These are phyloP conservation scores for Labeo rohita DNA, from an alignment of 2,113 vertebrate genomes.

Conservation along the genomic window DNA sequence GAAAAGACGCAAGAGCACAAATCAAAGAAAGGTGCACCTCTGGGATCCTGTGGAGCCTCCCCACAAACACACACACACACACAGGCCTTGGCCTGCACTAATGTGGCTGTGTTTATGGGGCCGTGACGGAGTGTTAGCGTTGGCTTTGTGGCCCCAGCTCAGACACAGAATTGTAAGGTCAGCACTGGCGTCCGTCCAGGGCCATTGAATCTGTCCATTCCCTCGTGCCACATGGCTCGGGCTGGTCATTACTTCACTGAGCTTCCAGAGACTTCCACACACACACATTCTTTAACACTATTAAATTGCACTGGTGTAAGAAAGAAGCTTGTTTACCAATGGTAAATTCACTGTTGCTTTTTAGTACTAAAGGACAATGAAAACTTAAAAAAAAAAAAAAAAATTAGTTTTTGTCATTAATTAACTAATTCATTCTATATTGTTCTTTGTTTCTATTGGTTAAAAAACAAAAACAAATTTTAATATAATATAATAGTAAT, in stretches of 20 bases:
- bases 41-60: conserved; percentile 45
- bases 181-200: conserved; percentile 35
- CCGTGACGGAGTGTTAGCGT: conserved; percentile 15
- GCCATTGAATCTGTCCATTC: conserved; percentile 36
- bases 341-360: not conserved
- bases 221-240: not conserved
- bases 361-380: not conserved
- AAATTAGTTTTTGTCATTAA: not conserved
- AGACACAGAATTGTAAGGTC: conserved; percentile 39
- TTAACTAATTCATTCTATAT: not conserved
- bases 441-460: not conserved
- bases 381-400: not conserved
- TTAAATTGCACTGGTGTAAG: not conserved
- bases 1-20: conserved; percentile 53
- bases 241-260: conserved; percentile 24
- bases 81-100: conserved; percentile 9
- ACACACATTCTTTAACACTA: conserved; percentile 7
- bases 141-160: conserved; percentile 31
- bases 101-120: conserved; percentile 37
- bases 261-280: not conserved
- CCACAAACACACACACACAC: not conserved
- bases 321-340: not conserved
- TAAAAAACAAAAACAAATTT: not conserved
- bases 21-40: conserved; percentile 57
- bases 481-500: not conserved